Percentiles rank a stretch among this genome's conserved stretches.
phyloP scores from a whole-genome alignment of 1,140 invertebrate genomes.

The Solenopsis fugax region DNA sequence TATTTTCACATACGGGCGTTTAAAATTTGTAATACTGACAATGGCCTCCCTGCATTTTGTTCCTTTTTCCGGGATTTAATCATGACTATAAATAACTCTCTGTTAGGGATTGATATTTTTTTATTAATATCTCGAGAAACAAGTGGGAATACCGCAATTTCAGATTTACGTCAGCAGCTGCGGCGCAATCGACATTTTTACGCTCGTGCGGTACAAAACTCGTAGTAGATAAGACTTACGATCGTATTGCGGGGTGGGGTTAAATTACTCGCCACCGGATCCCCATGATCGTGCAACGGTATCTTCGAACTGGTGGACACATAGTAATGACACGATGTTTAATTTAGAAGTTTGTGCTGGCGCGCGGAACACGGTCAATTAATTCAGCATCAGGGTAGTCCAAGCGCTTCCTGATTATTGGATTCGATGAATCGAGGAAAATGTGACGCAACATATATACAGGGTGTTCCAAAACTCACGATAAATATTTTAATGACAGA shows the following conservation, averaged over 20 bases:
- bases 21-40: background rate
- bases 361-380: constrained; percentile 9
- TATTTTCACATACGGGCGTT: background rate
- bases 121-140: background rate
- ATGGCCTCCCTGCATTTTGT: background rate
- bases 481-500: no score
- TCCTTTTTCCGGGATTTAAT: background rate
- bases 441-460: background rate
- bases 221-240: background rate
- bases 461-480: no score
- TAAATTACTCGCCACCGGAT: constrained; percentile 19
- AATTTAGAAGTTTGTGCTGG: constrained; percentile 14
- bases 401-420: background rate
- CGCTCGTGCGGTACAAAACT: background rate
- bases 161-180: constrained; percentile 44
- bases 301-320: constrained; percentile 5
- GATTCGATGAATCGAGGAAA: background rate
- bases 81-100: background rate
- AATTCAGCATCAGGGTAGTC: background rate
- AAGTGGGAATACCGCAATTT: constrained; percentile 14
- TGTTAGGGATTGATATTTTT: background rate
- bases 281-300: background rate
- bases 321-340: background rate
- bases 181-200: constrained; percentile 22
- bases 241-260: background rate